Evolutionary conservation across 1,140 invertebrate genomes (phyloP), one percentile per base, ranked within the genome.

Genomic region (Globodera ellingtonae): DNA sequence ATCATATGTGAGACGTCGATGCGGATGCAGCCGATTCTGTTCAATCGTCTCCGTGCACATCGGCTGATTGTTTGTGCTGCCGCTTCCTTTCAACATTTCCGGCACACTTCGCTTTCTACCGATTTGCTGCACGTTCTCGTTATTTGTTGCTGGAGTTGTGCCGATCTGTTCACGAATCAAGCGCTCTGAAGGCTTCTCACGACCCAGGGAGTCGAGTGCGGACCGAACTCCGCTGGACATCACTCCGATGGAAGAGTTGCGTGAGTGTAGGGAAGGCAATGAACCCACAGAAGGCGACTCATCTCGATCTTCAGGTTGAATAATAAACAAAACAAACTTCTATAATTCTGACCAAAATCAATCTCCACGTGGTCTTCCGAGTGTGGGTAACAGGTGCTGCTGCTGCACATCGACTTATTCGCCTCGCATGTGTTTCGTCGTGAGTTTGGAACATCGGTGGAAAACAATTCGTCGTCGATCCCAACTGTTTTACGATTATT

Each of bases 281-380:
- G 83, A 82, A 15, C 66, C 46, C 15, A 73, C 66, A 13, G 80
- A 69, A 3, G 66, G 72, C 18, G 80, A 81, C 46, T 72, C 80
- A 79, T 80, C 75, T 35, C 78, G 78, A 81, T 81, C 79, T 80
- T 35, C 52, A 75, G 78, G 50, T 15, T 7, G 21, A 59, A 56
- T 48, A 47, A 56, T 56, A 62, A 10, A 21, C 18, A 18, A 52
- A 9, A n/a, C 8, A 7, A 6, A 59, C 7, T 74, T 67, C 7
- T 10, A 72, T 10, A 74, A 74, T 77, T 46, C 66, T 44, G n/a
- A 82, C 81, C 82, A 75, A 83, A 83, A 66, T 83, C 82, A 10
- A 83, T 78, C 82, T 83, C 82, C 65, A 83, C 74, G 21, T 84
- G 82, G 69, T 83, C 82, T 47, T 81, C 79, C 7, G 62, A 79